phyloP scores from a whole-genome alignment of 2,113 vertebrate genomes.

The Pygathrix nemaeus region DNA sequence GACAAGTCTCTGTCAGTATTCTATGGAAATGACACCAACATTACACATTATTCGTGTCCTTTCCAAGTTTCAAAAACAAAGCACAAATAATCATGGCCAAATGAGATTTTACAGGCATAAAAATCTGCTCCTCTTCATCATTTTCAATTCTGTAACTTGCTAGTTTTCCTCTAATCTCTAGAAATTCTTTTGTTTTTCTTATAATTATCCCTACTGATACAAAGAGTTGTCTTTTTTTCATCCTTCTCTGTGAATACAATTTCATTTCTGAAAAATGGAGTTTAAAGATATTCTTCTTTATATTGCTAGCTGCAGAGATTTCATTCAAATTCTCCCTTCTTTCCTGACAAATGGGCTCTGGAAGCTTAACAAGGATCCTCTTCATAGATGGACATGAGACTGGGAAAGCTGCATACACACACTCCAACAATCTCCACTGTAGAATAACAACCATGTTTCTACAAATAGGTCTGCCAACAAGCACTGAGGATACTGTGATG shows the following conservation, averaged over 20 bases:
- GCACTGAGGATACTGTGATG: conserved; percentile 22
- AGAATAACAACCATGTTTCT: conserved; percentile 46
- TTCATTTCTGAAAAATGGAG: conserved; percentile 53
- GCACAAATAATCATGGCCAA: background rate
- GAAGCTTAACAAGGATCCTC: conserved; percentile 47
- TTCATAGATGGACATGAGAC: conserved; percentile 35
- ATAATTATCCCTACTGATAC: background rate
- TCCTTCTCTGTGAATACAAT: conserved; percentile 2
- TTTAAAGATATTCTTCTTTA: background rate
- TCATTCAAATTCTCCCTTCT: conserved; percentile 37
- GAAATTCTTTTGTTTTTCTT: conserved; percentile 37
- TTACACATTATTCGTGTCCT: background rate
- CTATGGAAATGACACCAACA: background rate
- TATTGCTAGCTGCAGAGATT: conserved; percentile 41
- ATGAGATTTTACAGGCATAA: background rate
- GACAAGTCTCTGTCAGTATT: conserved; percentile 1
- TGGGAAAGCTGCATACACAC: background rate
- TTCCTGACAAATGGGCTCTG: conserved; percentile 42
- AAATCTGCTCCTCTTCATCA: background rate
- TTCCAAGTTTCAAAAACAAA: background rate
- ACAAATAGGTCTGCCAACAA: conserved; percentile 62
- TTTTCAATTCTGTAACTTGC: conserved; percentile 29
- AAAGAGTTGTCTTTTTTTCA: background rate
- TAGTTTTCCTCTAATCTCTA: conserved; percentile 3
- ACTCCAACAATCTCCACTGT: background rate